These are phyloP conservation scores for Chirona hameri DNA, from an alignment of 2,888 invertebrate species.

Conservation along the genomic window DNA sequence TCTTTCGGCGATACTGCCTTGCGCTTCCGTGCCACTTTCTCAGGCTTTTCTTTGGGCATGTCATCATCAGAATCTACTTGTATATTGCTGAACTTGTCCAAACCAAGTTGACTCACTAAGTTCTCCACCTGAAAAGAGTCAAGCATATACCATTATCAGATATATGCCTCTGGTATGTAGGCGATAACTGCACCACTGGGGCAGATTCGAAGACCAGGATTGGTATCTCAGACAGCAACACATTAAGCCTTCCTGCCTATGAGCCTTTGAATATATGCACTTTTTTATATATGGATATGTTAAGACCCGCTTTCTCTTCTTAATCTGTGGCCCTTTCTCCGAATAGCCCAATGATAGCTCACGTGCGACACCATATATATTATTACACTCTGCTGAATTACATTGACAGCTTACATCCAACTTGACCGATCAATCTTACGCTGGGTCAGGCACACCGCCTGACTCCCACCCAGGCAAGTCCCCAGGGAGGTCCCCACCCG, in stretches of 20 bases:
- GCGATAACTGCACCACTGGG: too few species aligned
- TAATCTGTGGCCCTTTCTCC: too few species aligned
- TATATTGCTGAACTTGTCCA: not conserved
- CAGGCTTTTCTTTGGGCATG: not conserved
- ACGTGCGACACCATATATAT: too few species aligned
- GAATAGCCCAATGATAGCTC: too few species aligned
- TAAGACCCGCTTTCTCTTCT: too few species aligned
- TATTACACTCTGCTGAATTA: too few species aligned
- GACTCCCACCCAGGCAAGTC: too few species aligned
- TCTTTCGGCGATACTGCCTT: not conserved
- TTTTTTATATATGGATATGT: not conserved
- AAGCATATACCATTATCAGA: not conserved
- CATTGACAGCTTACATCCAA: too few species aligned
- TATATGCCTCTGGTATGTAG: too few species aligned
- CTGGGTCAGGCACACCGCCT: too few species aligned
- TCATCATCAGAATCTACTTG: not conserved
- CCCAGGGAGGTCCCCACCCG: too few species aligned
- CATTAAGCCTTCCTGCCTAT: not conserved
- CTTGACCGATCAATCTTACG: too few species aligned
- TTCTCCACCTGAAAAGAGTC: not conserved
- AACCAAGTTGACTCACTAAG: conserved; percentile 4
- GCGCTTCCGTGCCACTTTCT: not conserved
- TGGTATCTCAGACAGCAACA: not conserved
- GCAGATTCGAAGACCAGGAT: not conserved
- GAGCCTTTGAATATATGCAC: not conserved